Evolutionary conservation across 2,888 invertebrate genomes (phyloP), one percentile per base, ranked within the genome.

Genomic region (Baccha elongata): DNA sequence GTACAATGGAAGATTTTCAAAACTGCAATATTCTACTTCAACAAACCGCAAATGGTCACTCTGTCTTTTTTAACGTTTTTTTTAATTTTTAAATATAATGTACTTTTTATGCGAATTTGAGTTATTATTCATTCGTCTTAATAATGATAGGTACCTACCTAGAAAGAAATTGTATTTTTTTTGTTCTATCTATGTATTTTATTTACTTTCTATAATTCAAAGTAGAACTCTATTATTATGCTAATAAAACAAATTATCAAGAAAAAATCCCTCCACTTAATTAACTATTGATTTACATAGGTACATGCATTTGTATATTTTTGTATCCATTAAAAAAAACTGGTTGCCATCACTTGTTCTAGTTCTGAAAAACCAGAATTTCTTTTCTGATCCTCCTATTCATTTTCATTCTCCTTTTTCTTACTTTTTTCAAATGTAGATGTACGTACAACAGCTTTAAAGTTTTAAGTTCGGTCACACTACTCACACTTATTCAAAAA

Each of bases 301-400:
- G 19, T 21, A n/a, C 17, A 8, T 42, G 6, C 10, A 44, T 5
- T 15, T 48, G 4, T 19, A 15, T 19, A 44, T 5, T 15, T 48
- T 5, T 19, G 19, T 35, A 19, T 58, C 21, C 35, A 35, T 55
- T 13, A 26, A 44, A 23, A 60, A 55, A 55, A 46, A 52, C 42
- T 52, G 32, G 26, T 26, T 71, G 13, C 40, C 29, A 42, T 48
- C 48, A 46, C 15, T 32, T 53, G 78, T 73, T 67, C 67, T 68
- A 48, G 79, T 68, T 80, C 74, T 53, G 64, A 29, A 44, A 60
- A 60, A 60, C 44, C 23, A 67, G 58, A 60, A 64, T 55, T n/a
- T 50, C 64, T 42, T n/a, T n/a, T n/a, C n/a, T n/a, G n/a, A 37
- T 69, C 68, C 50, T 44, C 21, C 19, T 46, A 46, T 26, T 32